These are phyloP conservation scores for Pangasius macronema DNA, from an alignment of 2,797 vertebrate species.

Conservation along the genomic window DNA sequence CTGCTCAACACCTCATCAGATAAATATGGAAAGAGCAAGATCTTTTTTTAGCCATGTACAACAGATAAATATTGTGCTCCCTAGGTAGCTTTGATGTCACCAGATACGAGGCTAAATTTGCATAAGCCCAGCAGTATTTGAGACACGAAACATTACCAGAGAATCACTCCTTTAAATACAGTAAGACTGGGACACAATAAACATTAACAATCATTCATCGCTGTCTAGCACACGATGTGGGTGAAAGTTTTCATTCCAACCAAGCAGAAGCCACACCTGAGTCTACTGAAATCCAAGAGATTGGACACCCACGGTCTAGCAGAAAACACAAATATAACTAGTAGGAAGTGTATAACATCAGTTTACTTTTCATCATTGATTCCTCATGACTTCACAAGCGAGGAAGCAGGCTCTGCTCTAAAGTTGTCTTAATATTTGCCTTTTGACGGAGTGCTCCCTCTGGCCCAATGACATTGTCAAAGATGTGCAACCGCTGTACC, in stretches of 20 bases:
- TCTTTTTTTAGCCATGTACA: neutral
- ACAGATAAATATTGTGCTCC: slow-evolving; percentile 8
- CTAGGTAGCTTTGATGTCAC: neutral
- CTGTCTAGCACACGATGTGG: neutral
- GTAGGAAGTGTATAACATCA: neutral
- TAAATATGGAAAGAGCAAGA: too few species aligned
- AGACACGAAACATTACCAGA: neutral
- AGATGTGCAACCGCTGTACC: too few species aligned
- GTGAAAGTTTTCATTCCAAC: too few species aligned
- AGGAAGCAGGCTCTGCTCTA: neutral
- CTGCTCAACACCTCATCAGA: too few species aligned
- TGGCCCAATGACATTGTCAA: slow-evolving; percentile 92
- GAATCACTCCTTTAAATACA: neutral
- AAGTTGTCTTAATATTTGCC: slow-evolving; percentile 67
- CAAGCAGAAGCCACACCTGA: too few species aligned
- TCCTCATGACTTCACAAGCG: neutral
- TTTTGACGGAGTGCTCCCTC: slow-evolving; percentile 86
- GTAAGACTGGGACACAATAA: neutral
- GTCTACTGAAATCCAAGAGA: too few species aligned
- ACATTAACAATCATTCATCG: neutral
- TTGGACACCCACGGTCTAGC: neutral
- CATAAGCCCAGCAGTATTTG: neutral
- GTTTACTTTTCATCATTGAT: neutral
- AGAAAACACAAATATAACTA: neutral
- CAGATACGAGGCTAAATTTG: neutral